phyloP scores from a whole-genome alignment of 1,140 invertebrate genomes.

The Apolygus lucorum region DNA sequence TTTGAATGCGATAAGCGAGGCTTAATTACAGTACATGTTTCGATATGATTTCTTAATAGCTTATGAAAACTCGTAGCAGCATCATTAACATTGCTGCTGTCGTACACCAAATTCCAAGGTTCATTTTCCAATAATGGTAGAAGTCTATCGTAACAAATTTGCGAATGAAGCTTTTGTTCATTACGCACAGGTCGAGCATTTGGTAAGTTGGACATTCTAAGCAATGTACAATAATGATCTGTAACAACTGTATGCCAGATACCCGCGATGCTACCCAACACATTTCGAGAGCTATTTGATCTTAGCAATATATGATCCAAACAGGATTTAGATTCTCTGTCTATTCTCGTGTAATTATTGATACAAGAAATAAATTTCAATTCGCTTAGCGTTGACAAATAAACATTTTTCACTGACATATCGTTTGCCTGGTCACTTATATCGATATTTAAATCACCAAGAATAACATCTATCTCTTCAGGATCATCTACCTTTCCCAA shows the following conservation, averaged over 20 bases:
- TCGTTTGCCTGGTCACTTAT: neutral
- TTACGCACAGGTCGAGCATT: neutral
- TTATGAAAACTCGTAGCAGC: neutral
- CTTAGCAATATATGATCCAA: neutral
- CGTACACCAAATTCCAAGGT: neutral
- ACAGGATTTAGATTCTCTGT: neutral
- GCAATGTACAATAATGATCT: neutral
- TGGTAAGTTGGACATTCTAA: neutral
- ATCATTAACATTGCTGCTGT: neutral
- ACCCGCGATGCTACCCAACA: neutral
- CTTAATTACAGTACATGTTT: neutral
- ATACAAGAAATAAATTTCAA: neutral
- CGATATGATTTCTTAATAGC: neutral
- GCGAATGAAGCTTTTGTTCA: neutral
- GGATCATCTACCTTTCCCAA: neutral
- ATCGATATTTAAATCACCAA: too few species aligned
- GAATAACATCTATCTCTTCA: neutral
- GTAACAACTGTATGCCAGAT: neutral
- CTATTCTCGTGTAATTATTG: neutral
- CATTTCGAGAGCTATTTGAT: neutral
- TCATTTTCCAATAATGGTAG: neutral
- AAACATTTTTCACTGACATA: neutral
- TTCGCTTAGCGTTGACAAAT: neutral
- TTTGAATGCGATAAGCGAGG: neutral
- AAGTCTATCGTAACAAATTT: neutral